These are phyloP conservation scores for Phragmatobia fuliginosa DNA, from an alignment of 2,888 invertebrate species.

Conservation along the genomic window DNA sequence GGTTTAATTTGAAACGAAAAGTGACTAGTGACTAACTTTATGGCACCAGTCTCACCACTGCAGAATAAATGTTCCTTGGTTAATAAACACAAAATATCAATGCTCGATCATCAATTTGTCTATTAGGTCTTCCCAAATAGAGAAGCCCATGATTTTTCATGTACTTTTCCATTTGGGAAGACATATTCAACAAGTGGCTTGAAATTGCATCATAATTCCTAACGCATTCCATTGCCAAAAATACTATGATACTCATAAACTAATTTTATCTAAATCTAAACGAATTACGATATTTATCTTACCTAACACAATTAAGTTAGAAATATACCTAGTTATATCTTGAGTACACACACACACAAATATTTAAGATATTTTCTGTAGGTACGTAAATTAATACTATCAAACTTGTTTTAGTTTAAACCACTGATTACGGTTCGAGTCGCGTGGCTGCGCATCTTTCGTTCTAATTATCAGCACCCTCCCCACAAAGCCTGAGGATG, in stretches of 20 bases:
- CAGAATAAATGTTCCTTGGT: not conserved
- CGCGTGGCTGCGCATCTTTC: conserved; percentile 83
- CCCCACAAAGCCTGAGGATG: conserved; percentile 69
- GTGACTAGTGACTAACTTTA: not conserved
- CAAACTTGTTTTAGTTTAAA: conserved; percentile 57
- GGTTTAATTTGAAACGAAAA: not conserved
- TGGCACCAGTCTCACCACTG: not conserved
- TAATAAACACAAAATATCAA: not conserved
- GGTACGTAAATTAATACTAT: conserved; percentile 34
- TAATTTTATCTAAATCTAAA: no score
- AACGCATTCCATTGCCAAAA: no score
- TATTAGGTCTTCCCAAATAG: no score
- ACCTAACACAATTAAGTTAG: not conserved
- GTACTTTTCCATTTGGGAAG: no score
- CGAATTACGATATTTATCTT: not conserved
- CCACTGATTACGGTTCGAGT: conserved; percentile 68
- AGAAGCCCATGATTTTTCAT: no score
- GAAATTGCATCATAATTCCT: not conserved
- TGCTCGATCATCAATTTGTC: not conserved
- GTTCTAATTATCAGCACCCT: conserved; percentile 81
- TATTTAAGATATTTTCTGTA: conserved; percentile 28
- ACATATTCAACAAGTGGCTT: no score
- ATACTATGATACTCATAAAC: no score
- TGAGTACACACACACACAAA: no score
- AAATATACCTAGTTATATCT: not conserved